These are phyloP conservation scores for Caenorhabditis wallacei DNA, from an alignment of 2,888 invertebrate species.

Conservation along the genomic window DNA sequence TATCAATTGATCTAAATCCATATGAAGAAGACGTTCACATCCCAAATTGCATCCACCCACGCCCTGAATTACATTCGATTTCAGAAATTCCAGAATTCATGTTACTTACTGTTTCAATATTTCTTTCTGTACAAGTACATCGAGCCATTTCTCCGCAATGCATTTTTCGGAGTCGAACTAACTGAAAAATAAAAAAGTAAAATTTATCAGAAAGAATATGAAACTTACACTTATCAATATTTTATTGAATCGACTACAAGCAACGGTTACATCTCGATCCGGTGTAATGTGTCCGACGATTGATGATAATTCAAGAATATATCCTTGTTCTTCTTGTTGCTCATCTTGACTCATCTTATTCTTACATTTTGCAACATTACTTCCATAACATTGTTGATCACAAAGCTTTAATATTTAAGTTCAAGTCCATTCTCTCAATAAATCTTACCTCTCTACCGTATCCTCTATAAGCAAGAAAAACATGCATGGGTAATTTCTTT, in stretches of 20 bases:
- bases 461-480: conserved; percentile 74
- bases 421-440: neutral
- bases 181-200: conserved; percentile 61
- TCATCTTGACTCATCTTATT: conserved; percentile 65
- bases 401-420: conserved; percentile 64
- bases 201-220: no score
- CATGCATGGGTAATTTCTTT: conserved; percentile 73
- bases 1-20: conserved; percentile 38
- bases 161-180: conserved; percentile 64
- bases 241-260: conserved; percentile 68
- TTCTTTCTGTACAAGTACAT: conserved; percentile 71
- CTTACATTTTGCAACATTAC: conserved; percentile 62
- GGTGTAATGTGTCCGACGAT: conserved; percentile 61
- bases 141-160: conserved; percentile 73
- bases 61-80: conserved; percentile 38
- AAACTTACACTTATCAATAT: conserved; percentile 66
- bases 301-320: conserved; percentile 56
- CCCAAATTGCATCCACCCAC: conserved; percentile 64
- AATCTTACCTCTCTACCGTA: conserved; percentile 72
- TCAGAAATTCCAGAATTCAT: neutral
- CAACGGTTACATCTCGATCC: conserved; percentile 60
- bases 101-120: conserved; percentile 51
- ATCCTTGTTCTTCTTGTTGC: conserved; percentile 65
- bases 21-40: conserved; percentile 66
- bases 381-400: conserved; percentile 72